Evolutionary conservation across 2,888 invertebrate species (phyloP), one percentile per base, ranked within the genome.

Genomic region (Epirrhoe alternata): DNA sequence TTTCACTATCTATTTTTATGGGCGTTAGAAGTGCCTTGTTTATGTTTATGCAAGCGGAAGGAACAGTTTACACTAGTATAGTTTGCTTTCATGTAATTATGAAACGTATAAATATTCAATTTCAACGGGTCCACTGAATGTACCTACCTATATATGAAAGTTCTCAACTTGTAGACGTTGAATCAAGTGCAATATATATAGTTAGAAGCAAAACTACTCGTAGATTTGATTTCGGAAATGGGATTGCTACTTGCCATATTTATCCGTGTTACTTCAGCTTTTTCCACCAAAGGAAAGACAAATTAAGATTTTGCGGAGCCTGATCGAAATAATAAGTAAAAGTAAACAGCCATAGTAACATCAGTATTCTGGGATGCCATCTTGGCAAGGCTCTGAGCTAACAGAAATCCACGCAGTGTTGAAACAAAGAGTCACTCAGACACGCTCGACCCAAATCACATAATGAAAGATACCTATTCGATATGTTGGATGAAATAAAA

Each of bases 371-470:
- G 65, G 45, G 62, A 66, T 60, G 68, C 52, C 45, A 68, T 60
- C 71, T 68, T 61, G 64, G 68, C 66, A 55, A 61, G 65, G 66
- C 59, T 68, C 66, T 68, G 66, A 67, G 68, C 68, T 64, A 71
- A 69, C 68, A 73, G 72, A 73, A 71, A 71, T 64, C 68, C 71
- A 70, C 65, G 69, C 68, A 66, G 70, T 72, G 73, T 71, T 73
- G 66, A 73, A 67, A 74, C 74, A 76, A 73, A 75, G 73, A 69
- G 61, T 70, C 72, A 69, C 74, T 74, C 69, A 74, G 60, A 64
- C 66, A 67, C 65, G 65, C 70, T 68, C 71, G 71, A 75, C 75
- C 72, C 72, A 71, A 74, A 75, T 74, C 73, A 74, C 70, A 64
- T 69, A 65, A 61, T 69, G 68, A 72, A 74, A 72, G 68, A 74